A percentile compares a stretch with the other conserved stretches of the same genome.
Evolutionary conservation across 1,140 invertebrate species (phyloP).

Genomic region (Matsumurasca onukii): DNA sequence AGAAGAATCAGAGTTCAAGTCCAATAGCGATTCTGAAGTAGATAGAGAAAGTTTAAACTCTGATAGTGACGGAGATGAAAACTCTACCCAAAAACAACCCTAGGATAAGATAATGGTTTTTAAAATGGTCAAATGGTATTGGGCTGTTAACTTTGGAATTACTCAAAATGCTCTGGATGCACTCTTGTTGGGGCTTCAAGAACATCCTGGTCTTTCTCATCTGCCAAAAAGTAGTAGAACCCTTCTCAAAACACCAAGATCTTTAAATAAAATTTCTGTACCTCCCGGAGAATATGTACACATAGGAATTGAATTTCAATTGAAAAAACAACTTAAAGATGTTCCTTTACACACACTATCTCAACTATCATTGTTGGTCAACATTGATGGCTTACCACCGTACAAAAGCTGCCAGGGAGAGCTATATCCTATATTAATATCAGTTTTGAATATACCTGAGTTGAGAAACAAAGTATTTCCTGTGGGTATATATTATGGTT

Average conservation of each 20-base stretch:
- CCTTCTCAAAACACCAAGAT: background rate
- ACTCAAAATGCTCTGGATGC: background rate
- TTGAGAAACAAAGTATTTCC: constrained; percentile 18
- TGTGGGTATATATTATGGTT: constrained; percentile 21
- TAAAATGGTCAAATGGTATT: background rate
- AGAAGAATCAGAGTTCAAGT: background rate
- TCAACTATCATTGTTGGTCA: background rate
- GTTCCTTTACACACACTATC: background rate
- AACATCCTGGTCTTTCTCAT: constrained; percentile 3
- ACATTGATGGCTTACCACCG: constrained; percentile 23
- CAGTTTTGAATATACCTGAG: constrained; percentile 22
- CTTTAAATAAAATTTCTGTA: background rate
- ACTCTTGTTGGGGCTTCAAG: background rate
- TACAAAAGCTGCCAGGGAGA: constrained; percentile 14
- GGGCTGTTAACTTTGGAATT: background rate
- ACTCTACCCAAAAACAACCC: background rate
- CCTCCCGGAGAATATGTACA: constrained; percentile 12
- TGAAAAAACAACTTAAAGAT: constrained; percentile 7
- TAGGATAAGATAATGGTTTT: background rate
- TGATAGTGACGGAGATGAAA: background rate
- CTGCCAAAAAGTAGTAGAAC: constrained; percentile 14
- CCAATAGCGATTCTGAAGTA: too few relatives aligned
- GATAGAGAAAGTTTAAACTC: background rate
- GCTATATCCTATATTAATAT: constrained; percentile 22
- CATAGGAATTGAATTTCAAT: constrained; percentile 22